Evolutionary conservation across 2,888 invertebrate species (phyloP), one percentile per base, ranked within the genome.

Genomic region (Eilema sororculum): DNA sequence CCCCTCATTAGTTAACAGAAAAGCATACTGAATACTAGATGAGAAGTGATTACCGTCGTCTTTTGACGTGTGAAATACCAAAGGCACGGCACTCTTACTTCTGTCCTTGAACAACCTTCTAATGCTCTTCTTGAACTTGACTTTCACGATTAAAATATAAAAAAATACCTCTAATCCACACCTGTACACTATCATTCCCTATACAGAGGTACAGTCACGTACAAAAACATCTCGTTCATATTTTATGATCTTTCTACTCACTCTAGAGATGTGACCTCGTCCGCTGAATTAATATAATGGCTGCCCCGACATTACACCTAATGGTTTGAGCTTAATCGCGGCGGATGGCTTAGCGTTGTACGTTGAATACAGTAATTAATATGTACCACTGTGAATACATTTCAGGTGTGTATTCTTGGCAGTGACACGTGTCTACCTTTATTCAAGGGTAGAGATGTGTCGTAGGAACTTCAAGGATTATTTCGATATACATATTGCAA

Each of bases 231-330:
- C 57, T 65, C 58, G 25, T 41, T 65, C 37, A 57, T 20, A 65
- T 58, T 65, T 30, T 58, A 58, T 72, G 41, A 60, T 56, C 65
- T 52, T 64, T 72, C 28, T 57, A 57, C 25, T 28, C 66, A 22
- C 72, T 37, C 66, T 59, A 25, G 59, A 67, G 46, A 24, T 60
- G 73, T 61, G 28, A 52, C 76, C 68, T 72, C 70, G 65, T 67
- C 66, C 63, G 62, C 62, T 56, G 69, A 68, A 69, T 69, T 69
- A 57, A 59, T 69, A 69, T 65, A 65, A 66, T 65, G 22, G 59
- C 28, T 25, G 60, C 24, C 58, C 46, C 62, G 25, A 60, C 63
- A 61, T 67, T 72, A 59, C 65, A 66, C 28, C 67, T 70, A 67
- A 69, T 73, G 65, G 60, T 37, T n/a, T 24, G 16, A 65, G 68